phyloP scores from a whole-genome alignment of 2,113 vertebrate genomes.

The Petrocephalus zakoni region DNA sequence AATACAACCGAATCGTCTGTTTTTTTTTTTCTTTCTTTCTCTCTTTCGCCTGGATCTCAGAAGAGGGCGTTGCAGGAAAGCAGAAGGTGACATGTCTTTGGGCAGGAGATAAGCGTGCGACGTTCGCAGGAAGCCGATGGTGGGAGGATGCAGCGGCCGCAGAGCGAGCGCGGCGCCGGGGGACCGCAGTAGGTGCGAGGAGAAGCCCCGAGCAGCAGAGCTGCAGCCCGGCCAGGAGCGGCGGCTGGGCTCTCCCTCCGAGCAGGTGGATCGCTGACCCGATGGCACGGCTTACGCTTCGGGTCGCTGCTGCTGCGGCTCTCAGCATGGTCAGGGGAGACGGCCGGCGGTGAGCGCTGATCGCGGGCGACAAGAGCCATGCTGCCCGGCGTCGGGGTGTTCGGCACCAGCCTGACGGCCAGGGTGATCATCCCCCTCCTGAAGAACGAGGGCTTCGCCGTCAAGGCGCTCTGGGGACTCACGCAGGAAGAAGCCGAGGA shows the following conservation, averaged over 20 bases:
- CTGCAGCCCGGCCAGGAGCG: constrained; percentile 38
- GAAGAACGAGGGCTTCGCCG: constrained; percentile 88
- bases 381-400: constrained; percentile 96
- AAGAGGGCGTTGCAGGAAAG: constrained; percentile 51
- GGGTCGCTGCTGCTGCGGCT: background rate
- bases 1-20: background rate
- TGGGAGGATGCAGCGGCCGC: constrained; percentile 29
- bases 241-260: constrained; percentile 40
- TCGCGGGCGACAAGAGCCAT: constrained; percentile 60
- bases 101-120: constrained; percentile 41
- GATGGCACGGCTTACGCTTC: constrained; percentile 31
- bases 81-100: constrained; percentile 55
- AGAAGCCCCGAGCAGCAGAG: constrained; percentile 29
- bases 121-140: constrained; percentile 28
- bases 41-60: background rate
- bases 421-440: constrained; percentile 91
- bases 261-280: constrained; percentile 58
- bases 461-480: constrained; percentile 93
- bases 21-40: too few relatives aligned
- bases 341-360: constrained; percentile 21
- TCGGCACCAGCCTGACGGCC: constrained; percentile 91
- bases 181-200: constrained; percentile 24
- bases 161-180: constrained; percentile 26
- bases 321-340: constrained; percentile 6
- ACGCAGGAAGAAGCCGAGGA: constrained; percentile 95